Percentiles rank a stretch among this genome's conserved stretches.
These are phyloP conservation scores for Micropoecilia bifurca DNA, from an alignment of 2,797 vertebrate genomes.

Conservation along the genomic window DNA sequence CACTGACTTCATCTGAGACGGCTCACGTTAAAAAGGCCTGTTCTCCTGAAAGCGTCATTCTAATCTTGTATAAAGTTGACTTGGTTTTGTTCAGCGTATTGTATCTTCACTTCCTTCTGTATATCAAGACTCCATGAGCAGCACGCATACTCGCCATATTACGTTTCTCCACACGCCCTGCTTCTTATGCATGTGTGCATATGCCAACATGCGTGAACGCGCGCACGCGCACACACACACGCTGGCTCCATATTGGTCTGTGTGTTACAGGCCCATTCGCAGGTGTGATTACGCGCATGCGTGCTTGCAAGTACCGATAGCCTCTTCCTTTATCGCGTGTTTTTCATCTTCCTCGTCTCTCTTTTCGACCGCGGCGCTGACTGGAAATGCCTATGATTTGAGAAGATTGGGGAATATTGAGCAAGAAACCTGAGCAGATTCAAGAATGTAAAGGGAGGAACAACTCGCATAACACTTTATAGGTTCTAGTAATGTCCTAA, in stretches of 20 bases:
- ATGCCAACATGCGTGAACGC: constrained; percentile 58
- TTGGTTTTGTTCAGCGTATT: constrained; percentile 9
- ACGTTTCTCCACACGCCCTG: constrained; percentile 46
- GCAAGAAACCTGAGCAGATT: constrained; percentile 28
- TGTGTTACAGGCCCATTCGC: constrained; percentile 53
- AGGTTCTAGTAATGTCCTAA: neutral
- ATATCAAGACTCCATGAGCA: constrained; percentile 43
- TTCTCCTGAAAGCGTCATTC: neutral
- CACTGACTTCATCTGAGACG: constrained; percentile 21
- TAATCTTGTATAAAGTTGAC: constrained; percentile 12
- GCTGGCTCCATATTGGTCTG: constrained; percentile 52
- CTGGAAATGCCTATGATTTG: constrained; percentile 67
- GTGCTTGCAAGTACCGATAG: constrained; percentile 40
- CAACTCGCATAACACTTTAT: constrained; percentile 18
- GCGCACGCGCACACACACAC: constrained; percentile 22
- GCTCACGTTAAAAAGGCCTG: neutral
- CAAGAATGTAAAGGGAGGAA: constrained; percentile 31
- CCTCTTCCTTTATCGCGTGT: neutral
- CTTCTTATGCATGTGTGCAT: constrained; percentile 40
- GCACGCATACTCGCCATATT: constrained; percentile 45
- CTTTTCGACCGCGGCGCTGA: neutral
- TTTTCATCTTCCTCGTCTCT: neutral
- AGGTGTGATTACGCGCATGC: constrained; percentile 67
- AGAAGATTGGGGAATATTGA: constrained; percentile 64
- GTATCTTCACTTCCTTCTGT: constrained; percentile 29